Conservation (phyloP, 2,888 invertebrate species). For the Microlaimidae sp. region DNA sequence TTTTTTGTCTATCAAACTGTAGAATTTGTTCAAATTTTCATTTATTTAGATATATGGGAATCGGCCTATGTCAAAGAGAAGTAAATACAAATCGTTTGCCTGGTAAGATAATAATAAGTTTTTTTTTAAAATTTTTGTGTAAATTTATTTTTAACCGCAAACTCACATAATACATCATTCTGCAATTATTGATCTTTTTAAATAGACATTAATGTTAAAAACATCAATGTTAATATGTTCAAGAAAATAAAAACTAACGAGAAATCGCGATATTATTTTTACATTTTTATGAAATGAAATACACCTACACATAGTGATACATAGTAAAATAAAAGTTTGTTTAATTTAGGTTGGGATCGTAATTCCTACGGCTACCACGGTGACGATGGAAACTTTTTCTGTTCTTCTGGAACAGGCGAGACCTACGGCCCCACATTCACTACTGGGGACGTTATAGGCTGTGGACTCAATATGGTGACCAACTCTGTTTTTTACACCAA, state of each 20-base stretch:
- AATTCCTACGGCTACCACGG: conserved; percentile 99
- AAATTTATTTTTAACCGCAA: too few species aligned
- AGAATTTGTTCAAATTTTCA: too few species aligned
- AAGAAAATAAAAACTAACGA: too few species aligned
- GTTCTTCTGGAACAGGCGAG: conserved; percentile 89
- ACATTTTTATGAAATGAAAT: not conserved
- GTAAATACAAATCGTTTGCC: conserved; percentile 94
- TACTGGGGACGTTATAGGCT: conserved; percentile 81
- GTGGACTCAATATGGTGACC: conserved; percentile 90
- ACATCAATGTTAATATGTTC: too few species aligned
- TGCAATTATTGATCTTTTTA: too few species aligned
- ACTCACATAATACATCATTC: too few species aligned
- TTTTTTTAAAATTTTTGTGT: too few species aligned
- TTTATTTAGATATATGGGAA: conserved; percentile 94
- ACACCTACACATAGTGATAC: not conserved
- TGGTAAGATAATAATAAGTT: conserved; percentile 49
- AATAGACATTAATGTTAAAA: too few species aligned
- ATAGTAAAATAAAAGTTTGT: not conserved
- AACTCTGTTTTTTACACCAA: conserved; percentile 99
- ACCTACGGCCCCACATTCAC: conserved; percentile 97
- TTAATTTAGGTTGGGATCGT: conserved; percentile 75
- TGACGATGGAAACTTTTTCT: conserved; percentile 97
- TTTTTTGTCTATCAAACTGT: too few species aligned
- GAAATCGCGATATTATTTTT: too few species aligned
- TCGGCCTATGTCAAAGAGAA: conserved; percentile 84